A percentile compares a stretch with the other conserved stretches of the same genome.
phyloP scores from a whole-genome alignment of 2,888 invertebrate genomes.

The Epirrita christyi region DNA sequence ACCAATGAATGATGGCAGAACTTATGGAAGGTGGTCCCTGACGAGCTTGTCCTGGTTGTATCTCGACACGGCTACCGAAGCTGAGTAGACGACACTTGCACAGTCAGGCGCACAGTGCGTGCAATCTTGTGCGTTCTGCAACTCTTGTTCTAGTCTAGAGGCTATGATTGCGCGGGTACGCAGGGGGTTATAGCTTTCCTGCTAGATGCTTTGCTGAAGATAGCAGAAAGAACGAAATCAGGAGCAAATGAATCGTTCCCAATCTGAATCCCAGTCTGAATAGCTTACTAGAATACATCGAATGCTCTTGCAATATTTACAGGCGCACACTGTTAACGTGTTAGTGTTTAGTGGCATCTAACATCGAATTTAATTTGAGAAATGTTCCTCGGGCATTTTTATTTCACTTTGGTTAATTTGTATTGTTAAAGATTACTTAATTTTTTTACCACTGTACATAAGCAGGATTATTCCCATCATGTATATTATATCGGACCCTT shows the following conservation, averaged over 20 bases:
- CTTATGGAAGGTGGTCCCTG: too few relatives aligned
- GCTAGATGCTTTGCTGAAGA: too few relatives aligned
- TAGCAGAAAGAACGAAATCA: too few relatives aligned
- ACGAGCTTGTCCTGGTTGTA: conserved; percentile 7
- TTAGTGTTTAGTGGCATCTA: too few relatives aligned
- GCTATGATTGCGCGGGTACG: conserved; percentile 30
- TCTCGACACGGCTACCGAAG: conserved; percentile 33
- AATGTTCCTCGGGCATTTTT: background rate
- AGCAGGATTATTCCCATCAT: background rate
- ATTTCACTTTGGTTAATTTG: background rate
- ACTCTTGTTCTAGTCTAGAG: conserved; percentile 55
- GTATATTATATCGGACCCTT: conserved; percentile 6
- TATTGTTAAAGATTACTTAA: conserved; percentile 8
- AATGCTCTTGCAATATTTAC: background rate
- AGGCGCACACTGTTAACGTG: background rate
- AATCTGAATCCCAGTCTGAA: too few relatives aligned
- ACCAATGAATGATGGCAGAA: too few relatives aligned
- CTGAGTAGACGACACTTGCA: conserved; percentile 43
- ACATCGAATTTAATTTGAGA: background rate
- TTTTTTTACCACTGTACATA: too few relatives aligned
- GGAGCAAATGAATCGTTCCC: background rate
- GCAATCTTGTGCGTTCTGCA: conserved; percentile 52
- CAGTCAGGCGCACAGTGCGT: conserved; percentile 53
- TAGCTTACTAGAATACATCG: too few relatives aligned
- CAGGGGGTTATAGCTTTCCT: too few relatives aligned